Evolutionary conservation across 2,888 invertebrate species (phyloP), one percentile per base, ranked within the genome.

Genomic region (Leucophenga montana): DNA sequence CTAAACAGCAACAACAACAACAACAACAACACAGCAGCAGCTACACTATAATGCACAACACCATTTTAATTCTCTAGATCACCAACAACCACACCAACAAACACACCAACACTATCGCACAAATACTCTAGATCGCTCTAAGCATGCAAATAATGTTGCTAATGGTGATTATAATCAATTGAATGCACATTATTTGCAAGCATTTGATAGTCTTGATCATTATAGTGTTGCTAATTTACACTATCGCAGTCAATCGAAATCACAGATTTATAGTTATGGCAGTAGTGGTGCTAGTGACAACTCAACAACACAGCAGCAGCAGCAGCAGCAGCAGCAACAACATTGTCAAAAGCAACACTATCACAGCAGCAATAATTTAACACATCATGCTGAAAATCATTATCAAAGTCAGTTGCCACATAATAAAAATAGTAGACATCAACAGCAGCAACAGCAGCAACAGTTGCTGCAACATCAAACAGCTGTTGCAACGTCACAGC

Each of bases 231-330:
- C 86, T 71, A 87, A 80, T 70, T 75, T 85, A 66, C 85, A 82
- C 27, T 82, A 83, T 78, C 87, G 86, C 75, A 87, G 86, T 64
- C 87, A 86, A 50, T 87, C 88, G 3, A 87, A 87, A 73, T 85
- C 86, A 16, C 86, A 87, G 70, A 88, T 88, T 53, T 87, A 87
- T 73, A 79, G 86, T 61, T 82, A 83, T 48, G 83, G 85, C 76
- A 84, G 82, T 74, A 80, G 83, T 66, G 82, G 86, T 70, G 80
- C 82, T 77, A 85, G 82, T 72, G 82, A 83, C 48, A 78, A 77
- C 22, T 83, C 83, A 46, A 77, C 78, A 73, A 71, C 80, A n/a
- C 70, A 75, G 71, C 65, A 75, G 74, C 33, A 76, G 75, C 68
- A 78, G 74, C 69, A 75, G 73, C 69, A 73, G 72, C 54, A 78